phyloP scores from a whole-genome alignment of 53 echinoderm and acorn worm species.

The Antedon mediterranea region DNA sequence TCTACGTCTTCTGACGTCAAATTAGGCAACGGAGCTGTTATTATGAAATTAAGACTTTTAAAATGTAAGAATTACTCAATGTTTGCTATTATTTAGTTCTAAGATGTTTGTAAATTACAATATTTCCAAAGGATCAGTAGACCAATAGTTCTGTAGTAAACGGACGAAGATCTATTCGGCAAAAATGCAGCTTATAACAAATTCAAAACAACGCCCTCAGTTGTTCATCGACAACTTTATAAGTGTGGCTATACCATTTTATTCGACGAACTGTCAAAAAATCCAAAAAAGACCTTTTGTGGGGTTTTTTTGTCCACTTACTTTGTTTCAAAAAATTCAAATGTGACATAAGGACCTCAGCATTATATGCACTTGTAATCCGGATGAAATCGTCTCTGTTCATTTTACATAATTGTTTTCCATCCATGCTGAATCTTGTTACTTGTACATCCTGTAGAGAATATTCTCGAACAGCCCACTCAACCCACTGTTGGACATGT shows the following conservation, averaged over 20 bases:
- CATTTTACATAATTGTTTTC: slow-evolving; percentile 92
- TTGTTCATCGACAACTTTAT: too few species aligned
- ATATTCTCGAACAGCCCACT: slow-evolving; percentile 93
- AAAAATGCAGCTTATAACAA: too few species aligned
- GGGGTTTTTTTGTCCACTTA: slow-evolving; percentile 15
- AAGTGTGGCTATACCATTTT: too few species aligned
- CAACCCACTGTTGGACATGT: slow-evolving; percentile 96
- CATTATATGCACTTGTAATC: slow-evolving; percentile 69
- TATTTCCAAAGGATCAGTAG: too few species aligned
- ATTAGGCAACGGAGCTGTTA: slow-evolving; percentile 93
- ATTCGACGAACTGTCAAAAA: too few species aligned
- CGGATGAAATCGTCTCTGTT: slow-evolving; percentile 76
- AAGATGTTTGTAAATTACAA: too few species aligned
- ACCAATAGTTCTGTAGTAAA: too few species aligned
- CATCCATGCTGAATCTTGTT: slow-evolving; percentile 79
- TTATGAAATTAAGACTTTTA: neutral
- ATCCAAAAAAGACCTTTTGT: too few species aligned
- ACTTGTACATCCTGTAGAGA: slow-evolving; percentile 70
- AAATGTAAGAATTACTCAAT: too few species aligned
- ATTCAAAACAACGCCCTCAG: too few species aligned
- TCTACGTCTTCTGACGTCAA: slow-evolving; percentile 99
- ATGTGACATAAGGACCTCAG: slow-evolving; percentile 88
- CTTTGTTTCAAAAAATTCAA: slow-evolving; percentile 96
- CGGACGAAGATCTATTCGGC: too few species aligned
- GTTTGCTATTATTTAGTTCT: too few species aligned